Base-by-base conservation (phyloP, 2,888 invertebrate genomes). In the Sarcophaga rosellei region DNA sequence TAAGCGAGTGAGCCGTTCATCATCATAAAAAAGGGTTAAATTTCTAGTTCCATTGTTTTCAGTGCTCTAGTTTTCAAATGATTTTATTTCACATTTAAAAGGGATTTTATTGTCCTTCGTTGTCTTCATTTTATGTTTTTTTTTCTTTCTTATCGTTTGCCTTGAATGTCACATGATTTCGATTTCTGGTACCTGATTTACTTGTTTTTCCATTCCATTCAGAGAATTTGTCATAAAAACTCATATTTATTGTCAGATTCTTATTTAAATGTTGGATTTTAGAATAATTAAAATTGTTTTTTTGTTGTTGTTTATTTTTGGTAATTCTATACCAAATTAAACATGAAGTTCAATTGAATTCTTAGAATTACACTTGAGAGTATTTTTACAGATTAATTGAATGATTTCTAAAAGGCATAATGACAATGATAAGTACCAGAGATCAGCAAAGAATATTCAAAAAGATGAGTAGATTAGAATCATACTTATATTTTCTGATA, bases 61-160 rank as follows among this genome's bases (percentile, higher is more conserved):
- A 57, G 35, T 86, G 86, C 84, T 84, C 84, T 86, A 84, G 62
- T 86, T 86, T 81, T 73, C 35, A 84, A 86, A 84, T 81, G 78
- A 84, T 68, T 81, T 83, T 68, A 69, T 35, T 80, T 76, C 65
- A 8, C 47, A 47, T 81, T 53, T 44, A 47, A 75, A 61, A 44
- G 47, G 47, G 57, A 5, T 73, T 15, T 77, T 21, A 45, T 20
- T 73, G 23, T 68, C 53, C 53, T 21, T 73, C 21, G 2, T 21
- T 25, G 17, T 45, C 59, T 21, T n/a, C 8, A 3, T 61, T 15
- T 72, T n/a, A 35, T 35, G 68, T 59, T 68, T 25, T 44, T 12
- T 45, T 15, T 68, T n/a, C n/a, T 53, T 79, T 59, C 21, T 35
- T 66, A 57, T 65, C 65, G 57, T 57, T 47, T 68, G 68, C 35